Percentiles rank a stretch among this genome's conserved stretches.
phyloP scores from a whole-genome alignment of 2,113 vertebrate species.

The Nyctereutes procyonoides region DNA sequence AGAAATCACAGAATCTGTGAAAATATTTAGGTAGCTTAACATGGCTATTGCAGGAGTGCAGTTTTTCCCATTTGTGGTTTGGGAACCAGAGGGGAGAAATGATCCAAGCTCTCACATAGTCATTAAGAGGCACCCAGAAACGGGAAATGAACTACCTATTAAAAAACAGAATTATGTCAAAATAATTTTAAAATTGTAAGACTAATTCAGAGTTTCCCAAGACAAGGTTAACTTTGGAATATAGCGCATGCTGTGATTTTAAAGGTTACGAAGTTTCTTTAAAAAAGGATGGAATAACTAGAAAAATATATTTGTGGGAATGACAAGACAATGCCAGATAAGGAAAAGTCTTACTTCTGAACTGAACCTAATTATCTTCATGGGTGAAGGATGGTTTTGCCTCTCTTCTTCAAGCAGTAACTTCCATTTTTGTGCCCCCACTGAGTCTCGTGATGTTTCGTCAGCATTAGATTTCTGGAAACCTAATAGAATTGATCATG shows the following conservation, averaged over 20 bases:
- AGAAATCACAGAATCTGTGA: constrained; percentile 46
- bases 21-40: constrained; percentile 59
- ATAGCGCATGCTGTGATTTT: background rate
- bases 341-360: constrained; percentile 25
- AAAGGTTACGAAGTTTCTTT: constrained; percentile 34
- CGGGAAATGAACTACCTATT: constrained; percentile 73
- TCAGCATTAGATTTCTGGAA: background rate
- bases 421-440: background rate
- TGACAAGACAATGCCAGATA: background rate
- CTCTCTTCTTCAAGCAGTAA: background rate
- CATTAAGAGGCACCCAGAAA: constrained; percentile 37
- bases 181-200: constrained; percentile 58
- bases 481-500: background rate
- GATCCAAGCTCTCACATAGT: constrained; percentile 39
- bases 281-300: background rate
- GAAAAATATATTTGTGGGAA: background rate
- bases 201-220: constrained; percentile 48
- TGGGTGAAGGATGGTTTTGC: background rate
- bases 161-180: constrained; percentile 68
- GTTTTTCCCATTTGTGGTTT: constrained; percentile 59
- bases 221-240: constrained; percentile 50
- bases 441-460: background rate
- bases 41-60: background rate
- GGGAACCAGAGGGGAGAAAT: constrained; percentile 39
- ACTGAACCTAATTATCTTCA: constrained; percentile 33